Evolutionary conservation across 2,888 invertebrate species (phyloP).

Genomic region (Ischnura elegans): DNA sequence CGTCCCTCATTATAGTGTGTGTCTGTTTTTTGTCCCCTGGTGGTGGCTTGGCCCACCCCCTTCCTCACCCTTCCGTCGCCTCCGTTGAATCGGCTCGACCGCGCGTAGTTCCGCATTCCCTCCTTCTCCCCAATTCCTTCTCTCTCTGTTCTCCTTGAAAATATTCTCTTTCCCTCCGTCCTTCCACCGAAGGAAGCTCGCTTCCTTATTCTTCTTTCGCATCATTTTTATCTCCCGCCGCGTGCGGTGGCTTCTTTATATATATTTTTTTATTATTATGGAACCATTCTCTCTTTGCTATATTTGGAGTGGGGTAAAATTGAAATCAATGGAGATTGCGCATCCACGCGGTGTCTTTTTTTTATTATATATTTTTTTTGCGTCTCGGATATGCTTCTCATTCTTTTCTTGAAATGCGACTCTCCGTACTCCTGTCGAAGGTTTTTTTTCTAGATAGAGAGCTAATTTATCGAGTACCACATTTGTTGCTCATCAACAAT

Average conservation of each 20-base stretch:
- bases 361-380: too few species aligned
- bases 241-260: not conserved
- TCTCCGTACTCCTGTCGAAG: too few species aligned
- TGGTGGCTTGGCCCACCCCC: not conserved
- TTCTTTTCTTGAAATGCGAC: too few species aligned
- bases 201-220: too few species aligned
- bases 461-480: too few species aligned
- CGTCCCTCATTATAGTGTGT: not conserved
- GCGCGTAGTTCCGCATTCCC: not conserved
- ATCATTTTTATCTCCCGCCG: not conserved
- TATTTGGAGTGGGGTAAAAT: not conserved
- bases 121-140: not conserved
- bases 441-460: too few species aligned
- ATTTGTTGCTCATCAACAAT: too few species aligned
- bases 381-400: too few species aligned
- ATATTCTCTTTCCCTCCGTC: not conserved
- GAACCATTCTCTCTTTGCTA: not conserved
- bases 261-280: not conserved
- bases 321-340: not conserved
- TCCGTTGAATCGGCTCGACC: not conserved
- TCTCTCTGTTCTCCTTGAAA: not conserved
- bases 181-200: not conserved
- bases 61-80: not conserved
- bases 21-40: not conserved
- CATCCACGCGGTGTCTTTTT: not conserved